Percentiles rank a stretch among this genome's conserved stretches.
These are phyloP conservation scores for Scomber scombrus DNA, from an alignment of 2,113 vertebrate genomes.

Conservation along the genomic window DNA sequence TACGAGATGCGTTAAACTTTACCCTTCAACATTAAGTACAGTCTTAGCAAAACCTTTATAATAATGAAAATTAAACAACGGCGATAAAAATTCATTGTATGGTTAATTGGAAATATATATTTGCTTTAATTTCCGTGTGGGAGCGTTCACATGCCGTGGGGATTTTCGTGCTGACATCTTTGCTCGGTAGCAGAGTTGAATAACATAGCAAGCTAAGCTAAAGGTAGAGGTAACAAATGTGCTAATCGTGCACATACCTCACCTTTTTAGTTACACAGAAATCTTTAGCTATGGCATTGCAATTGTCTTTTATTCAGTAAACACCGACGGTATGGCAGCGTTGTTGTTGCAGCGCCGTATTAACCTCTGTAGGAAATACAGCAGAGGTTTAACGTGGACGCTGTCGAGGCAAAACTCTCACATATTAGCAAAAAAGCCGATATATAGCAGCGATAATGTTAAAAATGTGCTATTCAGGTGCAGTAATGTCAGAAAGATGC, in stretches of 20 bases:
- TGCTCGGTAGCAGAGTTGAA: constrained; percentile 17
- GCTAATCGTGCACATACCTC: background rate
- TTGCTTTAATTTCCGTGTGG: background rate
- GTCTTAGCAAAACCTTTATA: accelerated
- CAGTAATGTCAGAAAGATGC: constrained; percentile 9
- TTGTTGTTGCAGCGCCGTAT: constrained; percentile 63
- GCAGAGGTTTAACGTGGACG: constrained; percentile 37
- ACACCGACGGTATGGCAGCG: constrained; percentile 72
- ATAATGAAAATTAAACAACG: background rate
- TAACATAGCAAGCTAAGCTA: constrained; percentile 49
- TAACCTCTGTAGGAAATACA: constrained; percentile 61
- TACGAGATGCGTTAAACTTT: background rate
- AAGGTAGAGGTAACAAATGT: constrained; percentile 27
- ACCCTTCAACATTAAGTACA: background rate
- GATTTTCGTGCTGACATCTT: constrained; percentile 6
- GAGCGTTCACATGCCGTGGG: background rate
- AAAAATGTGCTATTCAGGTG: constrained; percentile 18
- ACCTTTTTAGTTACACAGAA: background rate
- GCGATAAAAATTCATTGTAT: accelerated
- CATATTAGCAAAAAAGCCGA: constrained; percentile 3
- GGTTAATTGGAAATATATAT: background rate
- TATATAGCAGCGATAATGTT: background rate
- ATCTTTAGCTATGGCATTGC: constrained; percentile 12
- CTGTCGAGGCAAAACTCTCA: constrained; percentile 45
- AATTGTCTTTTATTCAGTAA: background rate